Percentiles rank a stretch among this genome's conserved stretches.
Evolutionary conservation across 1,140 invertebrate genomes (phyloP).

Genomic region (Cheumatopsyche charites): DNA sequence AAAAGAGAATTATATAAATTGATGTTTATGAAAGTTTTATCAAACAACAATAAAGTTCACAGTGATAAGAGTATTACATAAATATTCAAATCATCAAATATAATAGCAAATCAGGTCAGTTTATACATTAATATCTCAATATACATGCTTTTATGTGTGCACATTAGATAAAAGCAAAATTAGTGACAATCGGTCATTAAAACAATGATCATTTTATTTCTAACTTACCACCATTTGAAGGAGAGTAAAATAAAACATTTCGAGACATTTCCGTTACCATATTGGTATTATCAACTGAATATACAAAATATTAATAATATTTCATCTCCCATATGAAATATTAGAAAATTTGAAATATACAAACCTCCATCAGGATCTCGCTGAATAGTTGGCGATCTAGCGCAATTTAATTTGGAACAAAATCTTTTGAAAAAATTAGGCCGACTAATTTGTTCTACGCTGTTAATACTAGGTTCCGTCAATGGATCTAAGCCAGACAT

Average conservation of each 20-base stretch:
- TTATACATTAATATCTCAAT: too few species aligned
- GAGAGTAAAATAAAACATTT: background rate
- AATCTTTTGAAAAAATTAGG: slow-evolving; percentile 20
- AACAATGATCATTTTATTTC: background rate
- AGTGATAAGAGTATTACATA: too few species aligned
- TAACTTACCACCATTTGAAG: background rate
- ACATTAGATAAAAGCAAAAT: too few species aligned
- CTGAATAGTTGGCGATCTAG: background rate
- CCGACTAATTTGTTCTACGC: slow-evolving; percentile 18
- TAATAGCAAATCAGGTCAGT: too few species aligned
- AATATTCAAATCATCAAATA: too few species aligned
- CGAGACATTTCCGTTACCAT: background rate
- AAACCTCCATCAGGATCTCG: slow-evolving; percentile 29
- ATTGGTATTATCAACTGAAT: slow-evolving; percentile 10
- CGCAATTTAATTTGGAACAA: slow-evolving; percentile 18
- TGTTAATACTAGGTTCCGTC: slow-evolving; percentile 37
- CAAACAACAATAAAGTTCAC: background rate
- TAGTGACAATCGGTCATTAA: too few species aligned
- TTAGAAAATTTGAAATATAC: background rate
- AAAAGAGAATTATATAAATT: background rate
- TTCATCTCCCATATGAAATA: background rate
- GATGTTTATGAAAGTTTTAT: background rate
- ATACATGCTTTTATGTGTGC: too few species aligned
- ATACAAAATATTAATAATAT: slow-evolving; percentile 3
- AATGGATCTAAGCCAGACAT: slow-evolving; percentile 42